Evolutionary conservation across 2,113 vertebrate species (phyloP).

Genomic region (Eclectus roratus): DNA sequence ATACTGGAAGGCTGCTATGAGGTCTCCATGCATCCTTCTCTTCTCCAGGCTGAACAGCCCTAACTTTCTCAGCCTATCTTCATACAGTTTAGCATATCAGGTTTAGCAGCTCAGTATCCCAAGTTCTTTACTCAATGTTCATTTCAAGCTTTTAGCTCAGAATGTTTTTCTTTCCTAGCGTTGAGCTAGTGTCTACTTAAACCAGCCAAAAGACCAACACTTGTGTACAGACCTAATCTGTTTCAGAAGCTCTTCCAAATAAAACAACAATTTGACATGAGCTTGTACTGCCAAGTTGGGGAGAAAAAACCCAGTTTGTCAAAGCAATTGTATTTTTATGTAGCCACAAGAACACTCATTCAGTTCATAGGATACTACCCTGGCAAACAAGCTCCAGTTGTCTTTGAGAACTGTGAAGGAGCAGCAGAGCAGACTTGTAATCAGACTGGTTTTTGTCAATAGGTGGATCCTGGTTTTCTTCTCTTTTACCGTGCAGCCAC

Average conservation of each 20-base stretch:
- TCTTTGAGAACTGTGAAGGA: background rate
- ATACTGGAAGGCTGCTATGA: too few relatives aligned
- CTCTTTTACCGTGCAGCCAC: background rate
- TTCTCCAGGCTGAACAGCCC: too few relatives aligned
- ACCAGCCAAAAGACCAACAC: background rate
- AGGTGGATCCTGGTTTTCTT: background rate
- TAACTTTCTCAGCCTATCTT: too few relatives aligned
- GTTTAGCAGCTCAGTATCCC: background rate
- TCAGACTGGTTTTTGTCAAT: background rate
- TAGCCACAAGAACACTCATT: background rate
- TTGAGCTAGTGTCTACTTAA: slow-evolving; percentile 16
- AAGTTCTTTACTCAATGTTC: background rate
- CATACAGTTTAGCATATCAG: background rate
- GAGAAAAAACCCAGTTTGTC: background rate
- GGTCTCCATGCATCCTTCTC: too few relatives aligned
- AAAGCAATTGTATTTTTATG: slow-evolving; percentile 28
- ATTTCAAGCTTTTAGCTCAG: slow-evolving; percentile 8
- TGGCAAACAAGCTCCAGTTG: background rate
- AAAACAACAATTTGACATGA: background rate
- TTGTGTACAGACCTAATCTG: background rate
- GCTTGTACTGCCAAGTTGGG: background rate
- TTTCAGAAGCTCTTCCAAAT: background rate
- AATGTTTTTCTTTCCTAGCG: slow-evolving; percentile 23
- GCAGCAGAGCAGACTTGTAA: background rate
- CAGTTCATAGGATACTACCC: background rate